Base-by-base conservation (phyloP, 2,888 invertebrate genomes). In the Heliothis peltigera region DNA sequence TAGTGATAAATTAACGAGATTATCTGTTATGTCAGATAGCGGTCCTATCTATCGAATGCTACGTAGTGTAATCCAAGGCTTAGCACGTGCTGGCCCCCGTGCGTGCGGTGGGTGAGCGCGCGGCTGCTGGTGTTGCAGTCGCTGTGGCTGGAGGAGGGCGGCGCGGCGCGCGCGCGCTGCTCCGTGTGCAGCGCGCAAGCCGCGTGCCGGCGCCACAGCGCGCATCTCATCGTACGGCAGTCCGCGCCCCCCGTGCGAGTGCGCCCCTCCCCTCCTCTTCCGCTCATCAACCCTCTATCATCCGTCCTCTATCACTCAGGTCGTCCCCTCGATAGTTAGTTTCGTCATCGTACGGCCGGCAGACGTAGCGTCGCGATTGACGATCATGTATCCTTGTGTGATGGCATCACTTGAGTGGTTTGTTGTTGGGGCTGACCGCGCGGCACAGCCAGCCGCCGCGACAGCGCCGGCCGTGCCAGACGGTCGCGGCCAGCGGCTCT, bases 101-200 rank as follows among this genome's bases (percentile, higher is more conserved):
- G 25, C n/a, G 25, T 32, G 12, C 32, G 32, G 10, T 3, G 10
- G 32, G 25, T 10, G 22, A 8, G n/a, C 10, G 43, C 52, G n/a
- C n/a, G n/a, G n/a, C n/a, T n/a, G n/a, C 43, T 56, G 53, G 48
- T 58, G 49, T 53, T 79, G 84, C 95, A 96, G 96, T 96, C 96
- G 86, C 94, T 96, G 90, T 96, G 96, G 96, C 79, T 94, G 92
- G 96, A 96, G 82, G 96, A 96, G 71, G 86, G 83, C 55, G 83
- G 39, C 83, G 89, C 67, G 89, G 87, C 76, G 80, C 78, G 80
- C 87, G 89, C 88, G 66, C 89, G 90, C 77, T 89, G 90, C 87
- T 86, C 89, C 77, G 66, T 87, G 82, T 87, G 89, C 90, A 88
- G 87, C 93, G 75, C 89, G 80, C 86, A 76, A 82, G 88, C 86